Conservation (phyloP, 2,113 vertebrate genomes). For the Nycticorax nycticorax region DNA sequence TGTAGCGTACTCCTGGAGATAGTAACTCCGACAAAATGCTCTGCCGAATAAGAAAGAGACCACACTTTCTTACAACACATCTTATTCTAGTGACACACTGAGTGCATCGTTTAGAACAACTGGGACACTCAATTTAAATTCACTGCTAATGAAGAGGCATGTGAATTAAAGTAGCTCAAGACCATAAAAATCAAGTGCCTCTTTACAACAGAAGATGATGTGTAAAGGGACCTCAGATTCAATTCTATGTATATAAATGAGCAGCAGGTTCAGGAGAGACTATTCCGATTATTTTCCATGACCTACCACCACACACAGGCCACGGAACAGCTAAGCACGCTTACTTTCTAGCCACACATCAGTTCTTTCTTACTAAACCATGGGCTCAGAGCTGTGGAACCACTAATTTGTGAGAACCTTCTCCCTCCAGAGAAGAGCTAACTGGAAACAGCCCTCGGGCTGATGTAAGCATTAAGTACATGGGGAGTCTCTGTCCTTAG, state of each 20-base stretch:
- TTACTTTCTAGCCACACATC: conserved; percentile 14
- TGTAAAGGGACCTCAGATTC: not conserved
- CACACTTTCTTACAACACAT: not conserved
- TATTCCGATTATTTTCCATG: not conserved
- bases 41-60: not conserved
- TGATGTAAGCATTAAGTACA: conserved; percentile 58
- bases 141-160: not conserved
- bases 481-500: conserved; percentile 62
- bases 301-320: not conserved
- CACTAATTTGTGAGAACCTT: conserved; percentile 59
- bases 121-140: not conserved
- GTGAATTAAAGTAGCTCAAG: not conserved
- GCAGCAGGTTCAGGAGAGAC: conserved; percentile 4
- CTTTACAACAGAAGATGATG: not conserved
- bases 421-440: conserved; percentile 41
- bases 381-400: conserved; percentile 42
- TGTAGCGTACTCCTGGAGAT: not conserved
- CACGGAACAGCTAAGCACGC: not conserved
- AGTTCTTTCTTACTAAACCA: conserved; percentile 25
- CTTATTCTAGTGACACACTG: not conserved
- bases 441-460: conserved; percentile 43
- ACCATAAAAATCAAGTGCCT: not conserved
- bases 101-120: not conserved
- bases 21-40: not conserved
- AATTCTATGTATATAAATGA: not conserved